Base-by-base conservation (phyloP, 1,140 invertebrate genomes). In the Agrypnia vestita region DNA sequence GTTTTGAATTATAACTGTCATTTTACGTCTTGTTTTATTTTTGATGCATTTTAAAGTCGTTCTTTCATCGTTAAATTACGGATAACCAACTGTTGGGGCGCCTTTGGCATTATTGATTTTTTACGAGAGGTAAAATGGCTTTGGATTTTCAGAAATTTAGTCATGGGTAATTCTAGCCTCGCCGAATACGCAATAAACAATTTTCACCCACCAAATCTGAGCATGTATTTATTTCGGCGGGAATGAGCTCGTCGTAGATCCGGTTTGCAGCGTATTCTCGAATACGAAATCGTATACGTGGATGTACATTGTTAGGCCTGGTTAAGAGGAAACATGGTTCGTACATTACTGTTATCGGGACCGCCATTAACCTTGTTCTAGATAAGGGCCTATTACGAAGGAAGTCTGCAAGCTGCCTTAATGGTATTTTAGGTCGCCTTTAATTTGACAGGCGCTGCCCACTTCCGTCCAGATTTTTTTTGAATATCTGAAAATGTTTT, bases 81-180 rank as follows among this genome's bases (percentile, higher is more conserved):
- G 6, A 35, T 59, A 71, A 78, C 76, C 51, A 76, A 76, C 75
- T 59, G 64, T 71, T 71, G 62, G 64, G 76, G 51, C 17, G 61
- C 12, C 67, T 64, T 17, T 51, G 67, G 6, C 25, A 47, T 67
- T 77, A 77, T 77, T 51, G 75, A 77, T 77, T 77, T 77, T 77
- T 59, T 25, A 35, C 75, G 44, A 69, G 67, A 35, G 61, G 19
- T 4, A 49, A 77, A 62, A 77, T 55, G 61, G 75, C 59, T 47
- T 77, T 67, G 21, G 61, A 47, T 77, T 67, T 77, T 77, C 61
- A 55, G 43, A 59, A 75, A 75, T 61, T 75, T 21, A 75, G 73
- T 75, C 73, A 75, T 46, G 17, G 47, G 13, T 47, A n/a, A 71
- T 19, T 71, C 43, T 49, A 49, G 46, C 44, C 0, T 6, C 35